A percentile compares a stretch with the other conserved stretches of the same genome.
These are phyloP conservation scores for Lepidocolaptes lacrymiger DNA, from an alignment of 2,797 vertebrate genomes.

Conservation along the genomic window DNA sequence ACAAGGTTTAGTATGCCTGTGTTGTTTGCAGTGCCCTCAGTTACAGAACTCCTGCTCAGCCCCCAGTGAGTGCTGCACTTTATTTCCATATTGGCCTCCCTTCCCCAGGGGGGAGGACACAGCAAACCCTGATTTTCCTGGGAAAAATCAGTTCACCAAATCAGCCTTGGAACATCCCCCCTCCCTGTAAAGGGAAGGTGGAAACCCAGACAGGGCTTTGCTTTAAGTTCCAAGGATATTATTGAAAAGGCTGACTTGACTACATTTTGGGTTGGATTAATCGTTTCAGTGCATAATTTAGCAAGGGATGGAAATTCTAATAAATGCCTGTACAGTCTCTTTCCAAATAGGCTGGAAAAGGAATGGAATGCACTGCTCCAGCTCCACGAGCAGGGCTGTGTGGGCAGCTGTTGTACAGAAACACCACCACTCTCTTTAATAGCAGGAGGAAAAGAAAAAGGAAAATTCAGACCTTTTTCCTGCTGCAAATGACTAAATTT, in stretches of 20 bases:
- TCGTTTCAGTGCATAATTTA: not conserved
- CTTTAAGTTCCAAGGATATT: not conserved
- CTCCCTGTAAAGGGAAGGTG: not conserved
- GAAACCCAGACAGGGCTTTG: not conserved
- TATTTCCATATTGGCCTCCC: not conserved
- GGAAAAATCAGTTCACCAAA: not conserved
- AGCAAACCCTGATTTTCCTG: not conserved
- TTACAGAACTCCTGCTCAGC: not conserved
- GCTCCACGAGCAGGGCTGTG: slow-evolving; percentile 53
- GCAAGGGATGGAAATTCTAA: slow-evolving; percentile 17
- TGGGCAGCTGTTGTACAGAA: slow-evolving; percentile 60
- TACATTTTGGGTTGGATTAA: not conserved
- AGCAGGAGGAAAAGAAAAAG: not conserved
- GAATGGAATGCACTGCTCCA: not conserved
- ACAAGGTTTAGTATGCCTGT: accelerated
- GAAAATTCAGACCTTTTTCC: not conserved
- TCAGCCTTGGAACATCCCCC: not conserved
- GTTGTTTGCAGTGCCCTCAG: not conserved
- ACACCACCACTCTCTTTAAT: slow-evolving; percentile 11
- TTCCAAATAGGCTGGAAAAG: slow-evolving; percentile 35
- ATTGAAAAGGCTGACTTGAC: not conserved
- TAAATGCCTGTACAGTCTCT: not conserved
- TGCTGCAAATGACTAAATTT: not conserved
- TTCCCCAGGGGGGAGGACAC: not conserved
- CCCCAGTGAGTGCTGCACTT: not conserved